phyloP scores from a whole-genome alignment of 1,140 invertebrate species.

The Camponotus floridanus region DNA sequence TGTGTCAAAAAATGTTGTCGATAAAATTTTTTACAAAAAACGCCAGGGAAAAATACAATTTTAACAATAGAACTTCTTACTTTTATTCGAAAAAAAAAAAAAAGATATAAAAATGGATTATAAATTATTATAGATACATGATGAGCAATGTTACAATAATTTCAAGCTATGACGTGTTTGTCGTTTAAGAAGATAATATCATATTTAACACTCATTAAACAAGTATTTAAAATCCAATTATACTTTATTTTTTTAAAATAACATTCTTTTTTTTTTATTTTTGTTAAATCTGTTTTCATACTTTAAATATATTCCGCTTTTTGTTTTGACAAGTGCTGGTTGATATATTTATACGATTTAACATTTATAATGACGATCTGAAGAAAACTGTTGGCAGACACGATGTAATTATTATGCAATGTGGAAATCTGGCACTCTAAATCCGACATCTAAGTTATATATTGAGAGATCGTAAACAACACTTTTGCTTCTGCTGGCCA shows the following conservation, averaged over 20 bases:
- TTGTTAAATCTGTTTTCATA: neutral
- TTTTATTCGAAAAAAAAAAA: neutral
- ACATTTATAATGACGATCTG: neutral
- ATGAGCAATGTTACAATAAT: neutral
- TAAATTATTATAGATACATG: neutral
- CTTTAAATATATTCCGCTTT: neutral
- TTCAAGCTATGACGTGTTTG: no score
- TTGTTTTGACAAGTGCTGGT: neutral
- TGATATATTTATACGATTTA: slow-evolving; percentile 13
- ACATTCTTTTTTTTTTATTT: neutral
- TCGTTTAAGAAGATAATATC: no score
- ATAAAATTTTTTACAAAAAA: neutral
- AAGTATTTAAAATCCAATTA: neutral
- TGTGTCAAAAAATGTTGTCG: neutral
- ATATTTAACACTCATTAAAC: neutral
- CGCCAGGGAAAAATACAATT: neutral
- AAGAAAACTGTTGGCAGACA: slow-evolving; percentile 41
- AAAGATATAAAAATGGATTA: neutral
- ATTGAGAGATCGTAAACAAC: slow-evolving; percentile 58
- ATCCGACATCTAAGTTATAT: slow-evolving; percentile 35
- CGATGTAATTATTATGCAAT: slow-evolving; percentile 41
- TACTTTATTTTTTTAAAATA: neutral
- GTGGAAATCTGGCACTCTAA: slow-evolving; percentile 39
- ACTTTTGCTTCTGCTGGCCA: neutral
- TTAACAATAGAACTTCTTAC: neutral